Evolutionary conservation across 2,113 vertebrate genomes (phyloP).

Genomic region (Cynoglossus semilaevis): DNA sequence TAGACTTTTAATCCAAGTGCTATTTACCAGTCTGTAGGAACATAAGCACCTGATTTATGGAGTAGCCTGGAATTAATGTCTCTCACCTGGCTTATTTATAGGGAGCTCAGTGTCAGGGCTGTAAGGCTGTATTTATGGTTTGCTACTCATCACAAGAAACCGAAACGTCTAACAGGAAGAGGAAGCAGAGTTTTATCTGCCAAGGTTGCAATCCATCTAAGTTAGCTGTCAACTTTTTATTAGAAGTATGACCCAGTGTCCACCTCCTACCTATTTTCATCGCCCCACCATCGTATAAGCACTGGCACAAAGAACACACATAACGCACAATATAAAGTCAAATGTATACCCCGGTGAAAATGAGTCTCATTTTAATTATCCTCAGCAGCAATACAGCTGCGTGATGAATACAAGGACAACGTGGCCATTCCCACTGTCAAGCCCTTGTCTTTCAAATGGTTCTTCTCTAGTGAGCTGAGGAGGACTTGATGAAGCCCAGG

Average conservation of each 20-base stretch:
- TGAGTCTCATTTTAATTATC: constrained; percentile 74
- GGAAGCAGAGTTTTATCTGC: constrained; percentile 47
- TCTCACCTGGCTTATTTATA: constrained; percentile 68
- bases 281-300: constrained; percentile 2
- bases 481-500: constrained; percentile 15
- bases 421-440: constrained; percentile 60
- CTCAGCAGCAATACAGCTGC: constrained; percentile 25
- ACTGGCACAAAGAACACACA: neutral
- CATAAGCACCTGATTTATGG: constrained; percentile 73
- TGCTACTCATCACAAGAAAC: constrained; percentile 48
- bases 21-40: constrained; percentile 35
- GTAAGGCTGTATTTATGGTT: constrained; percentile 64
- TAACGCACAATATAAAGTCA: neutral
- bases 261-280: constrained; percentile 10
- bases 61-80: constrained; percentile 72
- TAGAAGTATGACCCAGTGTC: constrained; percentile 40
- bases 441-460: constrained; percentile 60
- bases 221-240: constrained; percentile 61
- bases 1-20: constrained; percentile 57
- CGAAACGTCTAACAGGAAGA: constrained; percentile 52
- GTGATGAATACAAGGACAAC: constrained; percentile 75
- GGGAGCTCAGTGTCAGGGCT: constrained; percentile 48
- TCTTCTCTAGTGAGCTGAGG: constrained; percentile 14
- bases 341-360: constrained; percentile 24
- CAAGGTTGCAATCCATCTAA: constrained; percentile 69